These are phyloP conservation scores for Phymorhynchus buccinoides DNA, from an alignment of 1,140 invertebrate species.

Conservation along the genomic window DNA sequence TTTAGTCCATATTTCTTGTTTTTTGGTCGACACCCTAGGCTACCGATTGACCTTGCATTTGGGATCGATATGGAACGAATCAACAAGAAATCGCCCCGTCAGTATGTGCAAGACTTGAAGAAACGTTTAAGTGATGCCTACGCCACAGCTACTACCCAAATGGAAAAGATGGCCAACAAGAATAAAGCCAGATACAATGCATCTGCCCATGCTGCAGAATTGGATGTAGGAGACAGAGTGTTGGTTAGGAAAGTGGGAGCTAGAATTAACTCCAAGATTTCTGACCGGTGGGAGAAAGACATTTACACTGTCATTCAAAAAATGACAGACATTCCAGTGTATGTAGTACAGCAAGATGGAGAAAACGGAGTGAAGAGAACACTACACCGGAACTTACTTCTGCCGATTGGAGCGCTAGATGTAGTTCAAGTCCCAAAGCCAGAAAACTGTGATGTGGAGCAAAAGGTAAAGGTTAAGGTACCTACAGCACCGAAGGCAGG, in stretches of 20 bases:
- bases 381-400: background rate
- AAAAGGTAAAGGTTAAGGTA: too few relatives aligned
- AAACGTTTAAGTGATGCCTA: background rate
- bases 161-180: constrained; percentile 23
- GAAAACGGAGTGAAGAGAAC: background rate
- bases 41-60: too few relatives aligned
- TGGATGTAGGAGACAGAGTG: background rate
- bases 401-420: background rate
- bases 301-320: background rate
- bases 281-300: constrained; percentile 6
- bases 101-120: constrained; percentile 11
- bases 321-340: background rate
- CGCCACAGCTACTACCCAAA: background rate
- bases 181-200: background rate
- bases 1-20: background rate
- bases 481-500: too few relatives aligned
- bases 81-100: background rate
- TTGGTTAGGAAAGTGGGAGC: background rate
- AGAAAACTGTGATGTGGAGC: too few relatives aligned
- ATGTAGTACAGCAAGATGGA: background rate
- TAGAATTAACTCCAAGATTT: background rate
- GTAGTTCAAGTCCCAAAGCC: background rate
- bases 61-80: background rate
- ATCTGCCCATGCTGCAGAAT: constrained; percentile 13
- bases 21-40: constrained; percentile 51